A percentile compares a stretch with the other conserved stretches of the same genome.
Conservation (phyloP, 1,140 invertebrate species). For the Trissolcus basalis region DNA sequence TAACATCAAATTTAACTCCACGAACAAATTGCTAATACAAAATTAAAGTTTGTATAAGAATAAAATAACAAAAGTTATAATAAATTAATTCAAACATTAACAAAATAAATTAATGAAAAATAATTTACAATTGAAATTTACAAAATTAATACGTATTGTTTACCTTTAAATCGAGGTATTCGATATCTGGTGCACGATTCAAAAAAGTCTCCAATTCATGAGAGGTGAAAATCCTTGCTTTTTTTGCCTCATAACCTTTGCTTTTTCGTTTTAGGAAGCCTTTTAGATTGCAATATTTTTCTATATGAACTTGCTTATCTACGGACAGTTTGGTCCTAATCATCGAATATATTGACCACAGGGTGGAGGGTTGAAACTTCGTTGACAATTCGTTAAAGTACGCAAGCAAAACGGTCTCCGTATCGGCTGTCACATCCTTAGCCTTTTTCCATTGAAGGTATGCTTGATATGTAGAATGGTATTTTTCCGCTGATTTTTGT, state of each 20-base stretch:
- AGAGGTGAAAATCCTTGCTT: not conserved
- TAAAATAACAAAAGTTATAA: too few species aligned
- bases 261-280: not conserved
- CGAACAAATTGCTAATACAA: not conserved
- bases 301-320: not conserved
- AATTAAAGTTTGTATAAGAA: not conserved
- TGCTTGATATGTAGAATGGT: not conserved
- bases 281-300: not conserved
- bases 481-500: not conserved
- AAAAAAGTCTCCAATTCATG: slow-evolving; percentile 2
- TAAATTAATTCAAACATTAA: too few species aligned
- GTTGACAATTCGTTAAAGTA: not conserved
- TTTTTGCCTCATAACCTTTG: not conserved
- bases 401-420: not conserved
- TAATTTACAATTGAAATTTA: too few species aligned
- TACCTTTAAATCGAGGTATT: not conserved
- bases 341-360: not conserved
- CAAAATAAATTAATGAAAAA: too few species aligned
- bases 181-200: not conserved
- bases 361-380: not conserved
- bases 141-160: too few species aligned
- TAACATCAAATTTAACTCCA: not conserved
- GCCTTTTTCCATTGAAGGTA: not conserved
- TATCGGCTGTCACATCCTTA: not conserved
- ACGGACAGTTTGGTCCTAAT: not conserved